A percentile compares a stretch with the other conserved stretches of the same genome.
phyloP scores from a whole-genome alignment of 2,888 invertebrate genomes.

The Trisateles emortualis region DNA sequence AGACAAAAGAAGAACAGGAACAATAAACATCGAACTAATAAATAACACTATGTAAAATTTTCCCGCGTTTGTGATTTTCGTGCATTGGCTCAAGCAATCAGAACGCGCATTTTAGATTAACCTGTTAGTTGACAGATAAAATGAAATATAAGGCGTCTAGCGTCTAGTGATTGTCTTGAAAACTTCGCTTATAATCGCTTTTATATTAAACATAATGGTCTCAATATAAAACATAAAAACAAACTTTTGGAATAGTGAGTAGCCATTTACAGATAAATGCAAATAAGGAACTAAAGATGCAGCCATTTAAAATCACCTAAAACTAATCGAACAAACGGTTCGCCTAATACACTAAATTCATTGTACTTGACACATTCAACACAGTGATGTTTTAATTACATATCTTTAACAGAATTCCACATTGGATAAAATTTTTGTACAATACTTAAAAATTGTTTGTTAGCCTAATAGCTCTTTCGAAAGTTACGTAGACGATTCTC shows the following conservation, averaged over 20 bases:
- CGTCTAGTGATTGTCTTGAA: too few relatives aligned
- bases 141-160: too few relatives aligned
- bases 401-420: neutral
- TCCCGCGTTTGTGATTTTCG: too few relatives aligned
- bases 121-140: too few relatives aligned
- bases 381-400: too few relatives aligned
- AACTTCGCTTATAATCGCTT: too few relatives aligned
- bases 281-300: constrained; percentile 68
- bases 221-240: neutral
- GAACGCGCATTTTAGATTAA: too few relatives aligned
- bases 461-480: neutral
- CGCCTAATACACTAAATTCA: constrained; percentile 59
- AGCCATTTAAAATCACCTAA: constrained; percentile 46
- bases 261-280: constrained; percentile 66
- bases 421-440: constrained; percentile 1
- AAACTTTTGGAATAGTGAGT: constrained; percentile 25
- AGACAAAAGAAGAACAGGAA: too few relatives aligned
- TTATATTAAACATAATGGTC: too few relatives aligned
- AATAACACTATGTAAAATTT: too few relatives aligned
- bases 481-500: neutral
- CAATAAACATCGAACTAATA: too few relatives aligned
- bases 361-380: constrained; percentile 63
- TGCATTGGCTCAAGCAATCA: too few relatives aligned
- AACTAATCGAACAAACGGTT: constrained; percentile 58
- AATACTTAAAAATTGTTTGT: neutral